Evolutionary conservation across 2,113 vertebrate genomes (phyloP).

Genomic region (Rhinogobius similis): DNA sequence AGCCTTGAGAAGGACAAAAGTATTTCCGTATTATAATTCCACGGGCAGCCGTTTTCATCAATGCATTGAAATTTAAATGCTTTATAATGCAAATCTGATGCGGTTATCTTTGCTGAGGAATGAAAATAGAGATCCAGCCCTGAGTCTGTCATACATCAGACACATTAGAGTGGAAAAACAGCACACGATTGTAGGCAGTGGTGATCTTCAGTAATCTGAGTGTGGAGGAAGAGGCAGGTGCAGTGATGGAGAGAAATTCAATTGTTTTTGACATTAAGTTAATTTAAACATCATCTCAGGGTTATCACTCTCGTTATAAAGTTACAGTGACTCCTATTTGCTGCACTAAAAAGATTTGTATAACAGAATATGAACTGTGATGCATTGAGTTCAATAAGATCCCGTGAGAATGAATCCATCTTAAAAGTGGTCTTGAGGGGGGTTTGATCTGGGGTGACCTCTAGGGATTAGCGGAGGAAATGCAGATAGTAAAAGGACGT

Average conservation of each 20-base stretch:
- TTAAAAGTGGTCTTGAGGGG: conserved; percentile 1
- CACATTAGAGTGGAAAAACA: conserved; percentile 37
- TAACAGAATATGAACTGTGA: conserved; percentile 3
- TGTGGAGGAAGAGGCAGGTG: conserved; percentile 8
- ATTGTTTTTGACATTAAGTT: conserved; percentile 32
- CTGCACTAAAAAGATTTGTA: conserved; percentile 5
- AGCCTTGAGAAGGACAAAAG: background rate
- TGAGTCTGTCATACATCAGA: conserved; percentile 36
- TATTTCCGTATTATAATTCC: conserved; percentile 27
- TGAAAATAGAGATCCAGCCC: conserved; percentile 27
- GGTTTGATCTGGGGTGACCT: conserved; percentile 43
- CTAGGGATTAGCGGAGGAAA: conserved; percentile 36
- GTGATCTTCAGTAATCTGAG: conserved; percentile 24
- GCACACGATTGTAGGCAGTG: background rate
- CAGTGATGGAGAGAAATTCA: conserved; percentile 30
- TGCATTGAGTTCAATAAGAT: conserved; percentile 9
- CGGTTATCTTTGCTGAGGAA: conserved; percentile 36
- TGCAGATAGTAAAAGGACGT: conserved; percentile 23
- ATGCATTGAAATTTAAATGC: conserved; percentile 32
- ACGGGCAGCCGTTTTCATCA: conserved; percentile 16
- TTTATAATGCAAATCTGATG: conserved; percentile 34
- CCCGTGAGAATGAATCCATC: conserved; percentile 12
- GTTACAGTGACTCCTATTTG: conserved; percentile 10
- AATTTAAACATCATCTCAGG: conserved; percentile 24
- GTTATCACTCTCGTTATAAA: conserved; percentile 27